Conservation (phyloP, 2,888 invertebrate genomes). For the Ametastegia equiseti region DNA sequence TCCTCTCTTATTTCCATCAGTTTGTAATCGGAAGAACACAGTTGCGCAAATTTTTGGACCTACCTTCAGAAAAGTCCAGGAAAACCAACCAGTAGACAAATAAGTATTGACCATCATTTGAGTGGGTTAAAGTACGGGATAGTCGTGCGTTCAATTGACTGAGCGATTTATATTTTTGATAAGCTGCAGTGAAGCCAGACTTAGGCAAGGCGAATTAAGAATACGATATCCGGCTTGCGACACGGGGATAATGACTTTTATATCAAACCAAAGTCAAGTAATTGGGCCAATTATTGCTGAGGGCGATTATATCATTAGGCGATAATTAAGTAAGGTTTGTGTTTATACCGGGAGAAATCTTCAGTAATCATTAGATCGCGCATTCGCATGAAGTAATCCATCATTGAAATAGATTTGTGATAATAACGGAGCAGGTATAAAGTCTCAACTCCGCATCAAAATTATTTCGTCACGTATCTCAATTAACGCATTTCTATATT, state of each 20-base stretch:
- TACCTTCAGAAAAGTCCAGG: not conserved
- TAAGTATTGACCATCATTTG: not conserved
- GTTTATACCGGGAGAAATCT: conserved; percentile 8
- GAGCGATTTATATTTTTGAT: not conserved
- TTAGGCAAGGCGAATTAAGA: not conserved
- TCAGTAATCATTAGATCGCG: not conserved
- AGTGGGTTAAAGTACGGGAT: not conserved
- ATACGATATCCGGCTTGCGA: conserved; percentile 41
- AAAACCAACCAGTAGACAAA: not conserved
- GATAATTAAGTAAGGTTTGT: conserved; percentile 10
- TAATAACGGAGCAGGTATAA: not conserved
- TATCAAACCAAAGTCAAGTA: conserved; percentile 38
- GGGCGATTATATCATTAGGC: conserved; percentile 33
- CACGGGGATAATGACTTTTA: conserved; percentile 24
- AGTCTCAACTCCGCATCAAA: not conserved
- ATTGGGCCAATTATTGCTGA: conserved; percentile 41
- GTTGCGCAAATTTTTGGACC: not conserved
- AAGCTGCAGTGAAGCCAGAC: not conserved
- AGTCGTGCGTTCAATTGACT: too few relatives aligned
- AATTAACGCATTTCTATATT: too few relatives aligned
- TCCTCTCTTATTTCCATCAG: not conserved
- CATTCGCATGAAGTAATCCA: not conserved
- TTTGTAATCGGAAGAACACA: not conserved
- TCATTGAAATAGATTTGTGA: not conserved
- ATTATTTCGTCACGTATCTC: not conserved